A percentile compares a stretch with the other conserved stretches of the same genome.
Evolutionary conservation across 1,140 invertebrate genomes (phyloP).

Genomic region (Bombyx mandarina): DNA sequence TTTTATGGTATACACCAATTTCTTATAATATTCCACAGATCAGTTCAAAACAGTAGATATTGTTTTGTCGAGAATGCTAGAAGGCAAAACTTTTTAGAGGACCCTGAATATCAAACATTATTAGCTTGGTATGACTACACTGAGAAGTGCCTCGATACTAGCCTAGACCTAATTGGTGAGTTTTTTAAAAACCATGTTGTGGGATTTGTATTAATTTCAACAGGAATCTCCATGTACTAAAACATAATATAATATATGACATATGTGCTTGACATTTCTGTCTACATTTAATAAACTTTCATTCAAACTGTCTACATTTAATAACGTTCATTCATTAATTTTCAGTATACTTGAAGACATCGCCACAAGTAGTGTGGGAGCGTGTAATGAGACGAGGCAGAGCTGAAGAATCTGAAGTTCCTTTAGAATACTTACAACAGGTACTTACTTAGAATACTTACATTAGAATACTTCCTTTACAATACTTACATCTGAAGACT

Average conservation of each 20-base stretch:
- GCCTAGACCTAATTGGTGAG: conserved; percentile 88
- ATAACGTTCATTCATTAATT: not conserved
- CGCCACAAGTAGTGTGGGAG: conserved; percentile 85
- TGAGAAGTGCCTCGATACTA: conserved; percentile 77
- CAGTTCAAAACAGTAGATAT: conserved; percentile 71
- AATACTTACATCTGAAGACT: conserved; percentile 75
- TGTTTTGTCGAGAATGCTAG: conserved; percentile 88
- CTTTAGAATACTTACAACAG: conserved; percentile 82
- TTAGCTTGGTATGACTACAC: conserved; percentile 89
- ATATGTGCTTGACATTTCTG: no score
- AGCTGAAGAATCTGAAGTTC: conserved; percentile 82
- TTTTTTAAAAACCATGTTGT: conserved; percentile 1
- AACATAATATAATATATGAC: no score
- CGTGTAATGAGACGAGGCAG: conserved; percentile 82
- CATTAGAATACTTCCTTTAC: conserved; percentile 78
- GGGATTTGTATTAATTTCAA: not conserved
- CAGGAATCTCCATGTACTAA: not conserved
- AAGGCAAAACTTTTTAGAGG: conserved; percentile 67
- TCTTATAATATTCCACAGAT: conserved; percentile 27
- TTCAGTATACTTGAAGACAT: conserved; percentile 88
- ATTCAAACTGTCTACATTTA: not conserved
- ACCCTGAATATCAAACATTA: conserved; percentile 78
- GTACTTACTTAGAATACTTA: conserved; percentile 79
- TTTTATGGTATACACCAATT: no score
- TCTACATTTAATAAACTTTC: not conserved